A percentile compares a stretch with the other conserved stretches of the same genome.
Conservation (phyloP, 2,113 vertebrate species). For the Ivindomyrus marchei region DNA sequence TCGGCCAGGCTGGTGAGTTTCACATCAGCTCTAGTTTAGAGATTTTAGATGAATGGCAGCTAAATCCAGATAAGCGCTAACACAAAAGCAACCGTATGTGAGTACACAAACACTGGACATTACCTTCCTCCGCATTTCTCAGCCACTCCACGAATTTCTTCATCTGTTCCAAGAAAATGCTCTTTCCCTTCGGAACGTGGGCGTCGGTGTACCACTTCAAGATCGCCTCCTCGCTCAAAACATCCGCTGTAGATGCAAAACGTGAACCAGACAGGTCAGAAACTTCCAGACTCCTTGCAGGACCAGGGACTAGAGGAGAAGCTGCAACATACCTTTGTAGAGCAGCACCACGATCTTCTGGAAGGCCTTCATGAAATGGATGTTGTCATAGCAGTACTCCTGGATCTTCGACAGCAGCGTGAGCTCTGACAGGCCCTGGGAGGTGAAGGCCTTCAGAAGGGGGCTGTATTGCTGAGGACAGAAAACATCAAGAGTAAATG, state of each 20-base stretch:
- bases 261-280: background rate
- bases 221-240: slow-evolving; percentile 95
- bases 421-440: slow-evolving; percentile 96
- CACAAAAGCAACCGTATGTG: background rate
- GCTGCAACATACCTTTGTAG: slow-evolving; percentile 78
- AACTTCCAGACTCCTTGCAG: background rate
- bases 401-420: slow-evolving; percentile 97
- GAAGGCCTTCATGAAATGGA: slow-evolving; percentile 99
- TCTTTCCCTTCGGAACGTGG: slow-evolving; percentile 88
- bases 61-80: background rate
- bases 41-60: background rate
- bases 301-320: too few species aligned
- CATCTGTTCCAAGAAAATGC: slow-evolving; percentile 97
- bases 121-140: slow-evolving; percentile 97
- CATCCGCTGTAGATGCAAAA: slow-evolving; percentile 71
- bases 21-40: background rate
- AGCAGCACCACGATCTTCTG: slow-evolving; percentile 99
- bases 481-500: background rate
- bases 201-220: slow-evolving; percentile 94
- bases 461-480: slow-evolving; percentile 89
- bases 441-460: slow-evolving; percentile 95
- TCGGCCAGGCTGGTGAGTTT: background rate
- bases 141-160: slow-evolving; percentile 99
- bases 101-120: background rate
- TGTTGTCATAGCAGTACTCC: slow-evolving; percentile 99